Evolutionary conservation across 2,797 vertebrate genomes (phyloP), one percentile per base, ranked within the genome.

Genomic region (Macropodus opercularis): DNA sequence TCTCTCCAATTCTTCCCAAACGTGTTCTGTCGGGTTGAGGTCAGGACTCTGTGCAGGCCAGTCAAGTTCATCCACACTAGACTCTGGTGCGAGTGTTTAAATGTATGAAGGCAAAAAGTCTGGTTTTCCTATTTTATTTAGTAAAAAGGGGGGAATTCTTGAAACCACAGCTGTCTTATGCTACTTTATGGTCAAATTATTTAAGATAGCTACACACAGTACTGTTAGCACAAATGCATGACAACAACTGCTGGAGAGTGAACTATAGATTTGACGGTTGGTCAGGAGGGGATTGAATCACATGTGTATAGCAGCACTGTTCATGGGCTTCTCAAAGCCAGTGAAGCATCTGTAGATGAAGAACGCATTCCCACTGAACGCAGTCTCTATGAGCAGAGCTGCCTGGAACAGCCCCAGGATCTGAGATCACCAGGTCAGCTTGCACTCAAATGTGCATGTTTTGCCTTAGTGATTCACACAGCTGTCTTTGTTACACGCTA

Each of bases 381-480:
- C 40, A 4, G 52, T 38, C 44, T 54, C 54, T 50, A 19, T 63
- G 48, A 70, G 57, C 61, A 63, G 36, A 69, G 58, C 52, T 81
- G 56, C 53, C 58, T 46, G 49, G 64, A 85, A 80, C 57, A 81
- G 75, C 76, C 70, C 48, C 55, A 11, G 80, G 77, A 80, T 75
- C 44, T 75, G 61, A 53, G 69, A 67, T 77, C 56, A 55, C 29
- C 41, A 3, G 79, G 76, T 85, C 74, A 72, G 61, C 64, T 58
- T 8, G 32, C 24, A 23, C 56, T 65, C 60, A 46, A 38, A 59
- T 70, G 53, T 18, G 3, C 61, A 59, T 51, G 63, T 35, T 76
- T 63, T 34, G 19, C 59, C 47, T 56, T 21, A 22, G 39, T 85
- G 78, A 87, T 78, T 86, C 85, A 85, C 64, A 54, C 42, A 52